A percentile compares a stretch with the other conserved stretches of the same genome.
Evolutionary conservation across 2,797 vertebrate species (phyloP).

Genomic region (Fringilla coelebs): DNA sequence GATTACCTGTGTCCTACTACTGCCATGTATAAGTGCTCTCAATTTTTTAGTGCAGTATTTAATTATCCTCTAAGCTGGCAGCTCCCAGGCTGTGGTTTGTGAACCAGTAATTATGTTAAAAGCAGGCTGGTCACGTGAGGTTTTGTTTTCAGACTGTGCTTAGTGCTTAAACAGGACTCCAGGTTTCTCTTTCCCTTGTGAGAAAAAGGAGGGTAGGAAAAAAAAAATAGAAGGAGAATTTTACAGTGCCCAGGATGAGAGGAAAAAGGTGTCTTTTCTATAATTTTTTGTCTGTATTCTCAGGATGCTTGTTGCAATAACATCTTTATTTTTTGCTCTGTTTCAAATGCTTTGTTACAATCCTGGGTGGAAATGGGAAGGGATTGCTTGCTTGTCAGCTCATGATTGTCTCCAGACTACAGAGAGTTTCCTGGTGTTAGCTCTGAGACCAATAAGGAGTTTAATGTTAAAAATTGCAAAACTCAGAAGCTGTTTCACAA

Average conservation of each 20-base stretch:
- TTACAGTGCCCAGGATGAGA: not conserved
- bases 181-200: not conserved
- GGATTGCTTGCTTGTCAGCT: not conserved
- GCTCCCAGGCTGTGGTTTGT: not conserved
- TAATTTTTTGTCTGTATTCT: not conserved
- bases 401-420: not conserved
- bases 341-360: not conserved
- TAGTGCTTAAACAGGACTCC: not conserved
- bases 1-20: not conserved
- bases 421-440: not conserved
- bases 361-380: not conserved
- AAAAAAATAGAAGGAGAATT: not conserved
- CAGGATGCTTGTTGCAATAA: not conserved
- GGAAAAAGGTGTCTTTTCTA: not conserved
- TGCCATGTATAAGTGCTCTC: not conserved
- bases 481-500: not conserved
- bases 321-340: fast-evolving
- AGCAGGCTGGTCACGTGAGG: not conserved
- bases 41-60: not conserved
- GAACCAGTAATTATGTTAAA: not conserved
- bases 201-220: not conserved
- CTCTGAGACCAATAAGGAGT: not conserved
- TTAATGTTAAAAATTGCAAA: not conserved
- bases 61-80: not conserved
- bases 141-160: not conserved